Evolutionary conservation across 2,888 invertebrate species (phyloP).

Genomic region (Ennomos quercinarius): DNA sequence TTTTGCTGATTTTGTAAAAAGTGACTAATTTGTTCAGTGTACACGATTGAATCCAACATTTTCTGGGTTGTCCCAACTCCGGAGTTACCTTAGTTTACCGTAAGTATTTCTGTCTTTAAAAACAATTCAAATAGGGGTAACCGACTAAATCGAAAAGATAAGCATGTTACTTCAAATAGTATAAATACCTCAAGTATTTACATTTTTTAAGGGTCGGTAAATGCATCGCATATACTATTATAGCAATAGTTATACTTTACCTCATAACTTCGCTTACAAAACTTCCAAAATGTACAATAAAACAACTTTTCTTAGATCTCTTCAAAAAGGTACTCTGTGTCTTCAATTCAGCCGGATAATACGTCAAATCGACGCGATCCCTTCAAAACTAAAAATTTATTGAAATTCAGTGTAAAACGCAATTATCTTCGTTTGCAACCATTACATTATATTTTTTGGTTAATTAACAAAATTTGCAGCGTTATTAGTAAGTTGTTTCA

Average conservation of each 20-base stretch:
- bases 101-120: conserved; percentile 4
- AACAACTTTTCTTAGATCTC: not conserved
- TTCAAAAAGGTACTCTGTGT: too few relatives aligned
- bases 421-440: not conserved
- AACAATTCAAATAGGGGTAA: conserved; percentile 10
- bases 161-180: not conserved
- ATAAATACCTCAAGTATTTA: not conserved
- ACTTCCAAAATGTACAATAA: too few relatives aligned
- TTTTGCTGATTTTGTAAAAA: not conserved
- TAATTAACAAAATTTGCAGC: not conserved
- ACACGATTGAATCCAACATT: not conserved
- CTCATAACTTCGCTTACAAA: too few relatives aligned
- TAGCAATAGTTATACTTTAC: not conserved
- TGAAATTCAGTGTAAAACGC: conserved; percentile 4
- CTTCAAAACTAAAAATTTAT: conserved; percentile 23
- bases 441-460: not conserved
- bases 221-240: not conserved
- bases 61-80: not conserved
- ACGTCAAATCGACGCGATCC: conserved; percentile 24
- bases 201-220: not conserved
- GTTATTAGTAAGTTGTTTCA: not conserved
- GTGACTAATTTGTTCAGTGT: not conserved
- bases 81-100: conserved; percentile 1
- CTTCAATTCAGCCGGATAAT: conserved; percentile 17
- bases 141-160: conserved; percentile 6